A percentile compares a stretch with the other conserved stretches of the same genome.
phyloP scores from a whole-genome alignment of 1,140 invertebrate genomes.

The Protaetia brevitarsis region DNA sequence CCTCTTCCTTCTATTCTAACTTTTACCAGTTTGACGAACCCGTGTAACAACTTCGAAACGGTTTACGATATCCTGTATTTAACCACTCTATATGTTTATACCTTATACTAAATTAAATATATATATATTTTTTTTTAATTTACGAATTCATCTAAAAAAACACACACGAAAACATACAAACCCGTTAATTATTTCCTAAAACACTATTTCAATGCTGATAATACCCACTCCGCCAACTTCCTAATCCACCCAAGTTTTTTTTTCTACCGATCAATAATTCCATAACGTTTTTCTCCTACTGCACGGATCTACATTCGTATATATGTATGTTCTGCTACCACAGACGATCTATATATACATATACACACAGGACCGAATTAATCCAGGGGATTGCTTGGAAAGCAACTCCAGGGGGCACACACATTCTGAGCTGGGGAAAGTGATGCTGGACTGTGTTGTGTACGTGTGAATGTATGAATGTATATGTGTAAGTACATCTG shows the following conservation, averaged over 20 bases:
- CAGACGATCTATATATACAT: constrained; percentile 1
- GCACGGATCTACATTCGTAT: constrained; percentile 7
- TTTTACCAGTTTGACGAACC: constrained; percentile 28
- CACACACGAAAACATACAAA: background rate
- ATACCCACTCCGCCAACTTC: background rate
- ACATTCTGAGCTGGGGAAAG: constrained; percentile 36
- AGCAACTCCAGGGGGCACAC: constrained; percentile 38
- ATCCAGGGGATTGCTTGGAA: constrained; percentile 32
- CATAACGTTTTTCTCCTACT: constrained; percentile 9
- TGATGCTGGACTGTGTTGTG: constrained; percentile 34
- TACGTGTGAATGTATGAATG: background rate
- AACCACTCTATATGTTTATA: background rate
- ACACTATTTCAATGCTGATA: constrained; percentile 11
- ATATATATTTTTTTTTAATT: no score
- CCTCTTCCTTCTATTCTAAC: constrained; percentile 36
- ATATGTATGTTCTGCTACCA: background rate
- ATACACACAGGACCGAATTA: constrained; percentile 19
- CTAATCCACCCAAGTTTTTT: constrained; percentile 21
- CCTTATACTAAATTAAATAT: no score
- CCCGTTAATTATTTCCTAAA: no score
- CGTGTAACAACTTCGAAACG: constrained; percentile 23
- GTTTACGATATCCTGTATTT: background rate
- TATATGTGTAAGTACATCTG: constrained; percentile 33
- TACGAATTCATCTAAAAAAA: background rate
- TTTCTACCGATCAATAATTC: constrained; percentile 12